These are phyloP conservation scores for Dasypus novemcinctus DNA, from an alignment of 2,113 vertebrate species.

Conservation along the genomic window DNA sequence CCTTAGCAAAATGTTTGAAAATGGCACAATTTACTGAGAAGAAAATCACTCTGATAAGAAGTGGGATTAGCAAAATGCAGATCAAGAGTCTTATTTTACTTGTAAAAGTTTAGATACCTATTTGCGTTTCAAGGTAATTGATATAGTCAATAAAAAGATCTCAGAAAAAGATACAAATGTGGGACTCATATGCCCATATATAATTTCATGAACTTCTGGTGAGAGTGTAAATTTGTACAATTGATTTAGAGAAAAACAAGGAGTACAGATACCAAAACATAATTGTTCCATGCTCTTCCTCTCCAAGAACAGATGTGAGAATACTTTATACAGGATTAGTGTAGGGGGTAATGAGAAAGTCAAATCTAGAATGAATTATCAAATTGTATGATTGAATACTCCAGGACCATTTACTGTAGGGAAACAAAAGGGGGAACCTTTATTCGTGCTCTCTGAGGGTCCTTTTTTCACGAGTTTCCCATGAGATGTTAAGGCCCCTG, in stretches of 20 bases:
- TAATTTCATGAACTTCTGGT: neutral
- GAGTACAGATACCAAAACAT: neutral
- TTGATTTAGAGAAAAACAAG: neutral
- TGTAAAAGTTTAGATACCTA: neutral
- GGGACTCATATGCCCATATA: neutral
- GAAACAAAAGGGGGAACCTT: neutral
- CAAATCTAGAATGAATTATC: neutral
- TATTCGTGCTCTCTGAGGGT: neutral
- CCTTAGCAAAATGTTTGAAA: neutral
- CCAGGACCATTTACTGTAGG: neutral
- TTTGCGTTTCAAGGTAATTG: neutral
- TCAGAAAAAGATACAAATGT: neutral
- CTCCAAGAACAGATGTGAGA: neutral
- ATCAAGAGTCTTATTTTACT: neutral
- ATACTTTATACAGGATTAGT: neutral
- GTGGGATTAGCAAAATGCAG: neutral
- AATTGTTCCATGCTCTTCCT: neutral
- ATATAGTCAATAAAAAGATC: neutral
- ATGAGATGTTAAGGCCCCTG: neutral
- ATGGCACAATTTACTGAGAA: neutral
- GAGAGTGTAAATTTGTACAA: neutral
- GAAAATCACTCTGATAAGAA: neutral
- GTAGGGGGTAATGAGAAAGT: neutral
- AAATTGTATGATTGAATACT: neutral
- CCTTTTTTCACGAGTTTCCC: neutral